Evolutionary conservation across 2,113 vertebrate species (phyloP).

Genomic region (Calidris pygmaea): DNA sequence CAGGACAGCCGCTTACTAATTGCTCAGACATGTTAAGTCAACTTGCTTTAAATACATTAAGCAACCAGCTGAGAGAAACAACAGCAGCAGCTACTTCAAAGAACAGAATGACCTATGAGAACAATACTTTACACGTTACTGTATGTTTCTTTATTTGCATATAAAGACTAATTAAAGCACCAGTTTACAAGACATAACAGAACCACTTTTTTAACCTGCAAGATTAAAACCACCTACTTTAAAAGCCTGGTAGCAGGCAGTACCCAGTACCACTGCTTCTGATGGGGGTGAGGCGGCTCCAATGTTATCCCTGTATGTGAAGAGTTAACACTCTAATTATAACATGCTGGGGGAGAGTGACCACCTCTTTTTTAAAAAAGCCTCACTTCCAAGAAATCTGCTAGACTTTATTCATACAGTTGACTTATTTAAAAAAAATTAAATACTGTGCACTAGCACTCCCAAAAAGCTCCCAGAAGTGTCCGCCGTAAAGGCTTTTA

Average conservation of each 20-base stretch:
- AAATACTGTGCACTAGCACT: not conserved
- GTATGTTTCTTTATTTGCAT: not conserved
- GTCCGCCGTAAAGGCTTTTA: not conserved
- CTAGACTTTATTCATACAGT: not conserved
- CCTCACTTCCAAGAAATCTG: not conserved
- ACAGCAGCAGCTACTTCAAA: not conserved
- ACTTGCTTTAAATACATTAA: not conserved
- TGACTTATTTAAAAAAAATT: not conserved
- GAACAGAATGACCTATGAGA: rapidly evolving
- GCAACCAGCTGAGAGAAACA: not conserved
- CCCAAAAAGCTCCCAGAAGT: not conserved
- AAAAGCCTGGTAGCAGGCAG: not conserved
- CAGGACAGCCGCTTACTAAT: not conserved
- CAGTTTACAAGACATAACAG: not conserved
- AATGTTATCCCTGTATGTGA: not conserved
- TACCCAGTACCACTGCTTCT: too few species aligned
- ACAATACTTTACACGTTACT: rapidly evolving
- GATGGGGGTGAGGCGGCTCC: not conserved
- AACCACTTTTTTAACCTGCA: not conserved
- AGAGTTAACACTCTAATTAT: not conserved
- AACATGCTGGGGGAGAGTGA: rapidly evolving
- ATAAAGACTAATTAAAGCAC: not conserved
- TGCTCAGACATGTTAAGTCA: not conserved
- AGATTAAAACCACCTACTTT: not conserved
- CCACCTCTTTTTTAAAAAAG: not conserved